phyloP scores from a whole-genome alignment of 2,113 vertebrate genomes.

The Suncus etruscus region DNA sequence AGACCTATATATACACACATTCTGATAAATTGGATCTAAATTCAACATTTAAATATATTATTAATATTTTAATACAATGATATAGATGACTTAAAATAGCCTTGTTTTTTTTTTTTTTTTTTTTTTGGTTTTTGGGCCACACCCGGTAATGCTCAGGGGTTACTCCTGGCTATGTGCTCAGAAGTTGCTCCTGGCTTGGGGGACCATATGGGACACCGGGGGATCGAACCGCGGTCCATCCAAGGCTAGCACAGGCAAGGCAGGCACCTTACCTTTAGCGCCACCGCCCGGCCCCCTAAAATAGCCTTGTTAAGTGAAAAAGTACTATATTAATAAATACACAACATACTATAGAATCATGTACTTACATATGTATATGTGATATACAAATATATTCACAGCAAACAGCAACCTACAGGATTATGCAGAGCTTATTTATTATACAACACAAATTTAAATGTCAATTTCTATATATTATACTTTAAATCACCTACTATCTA shows the following conservation, averaged over 20 bases:
- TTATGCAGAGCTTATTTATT: not conserved
- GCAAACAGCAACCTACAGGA: not conserved
- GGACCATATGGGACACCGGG: no score
- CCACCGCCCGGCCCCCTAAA: no score
- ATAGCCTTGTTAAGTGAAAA: conserved; percentile 52
- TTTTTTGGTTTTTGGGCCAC: no score
- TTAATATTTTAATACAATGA: not conserved
- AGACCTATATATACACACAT: conserved; percentile 13
- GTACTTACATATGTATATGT: not conserved
- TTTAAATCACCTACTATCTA: conserved; percentile 23
- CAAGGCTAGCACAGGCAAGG: no score
- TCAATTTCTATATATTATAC: conserved; percentile 38
- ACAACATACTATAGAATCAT: not conserved
- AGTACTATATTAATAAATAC: conserved; percentile 27
- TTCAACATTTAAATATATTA: not conserved
- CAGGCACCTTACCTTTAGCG: no score
- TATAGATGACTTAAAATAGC: conserved; percentile 3
- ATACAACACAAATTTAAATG: not conserved
- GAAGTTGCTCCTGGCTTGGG: no score
- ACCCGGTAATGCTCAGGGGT: no score
- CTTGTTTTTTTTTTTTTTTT: no score
- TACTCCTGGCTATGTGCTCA: no score
- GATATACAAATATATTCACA: not conserved
- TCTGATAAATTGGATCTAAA: conserved; percentile 34
- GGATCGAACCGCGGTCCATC: no score